phyloP scores from a whole-genome alignment of 2,113 vertebrate genomes.

The Centropristis striata region DNA sequence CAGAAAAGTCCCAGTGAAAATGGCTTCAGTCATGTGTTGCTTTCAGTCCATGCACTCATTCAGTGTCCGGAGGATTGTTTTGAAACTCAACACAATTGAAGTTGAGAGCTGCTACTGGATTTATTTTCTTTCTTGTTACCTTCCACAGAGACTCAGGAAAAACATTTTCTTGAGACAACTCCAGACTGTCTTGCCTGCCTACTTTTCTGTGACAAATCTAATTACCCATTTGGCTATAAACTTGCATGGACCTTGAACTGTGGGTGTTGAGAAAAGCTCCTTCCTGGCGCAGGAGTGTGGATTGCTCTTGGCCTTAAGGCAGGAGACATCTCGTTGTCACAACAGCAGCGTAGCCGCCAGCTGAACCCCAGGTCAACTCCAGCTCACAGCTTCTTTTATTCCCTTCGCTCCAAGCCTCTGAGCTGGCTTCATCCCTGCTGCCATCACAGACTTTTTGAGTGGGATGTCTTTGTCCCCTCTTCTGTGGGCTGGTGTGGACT shows the following conservation, averaged over 20 bases:
- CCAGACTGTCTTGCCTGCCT: neutral
- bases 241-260: constrained; percentile 19
- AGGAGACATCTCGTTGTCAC: constrained; percentile 46
- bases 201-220: constrained; percentile 9
- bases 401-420: constrained; percentile 11
- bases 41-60: too few species aligned
- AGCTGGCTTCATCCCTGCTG: constrained; percentile 27
- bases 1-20: too few species aligned
- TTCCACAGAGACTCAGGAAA: neutral
- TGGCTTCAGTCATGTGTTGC: too few species aligned
- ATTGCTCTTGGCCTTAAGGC: constrained; percentile 34
- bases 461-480: constrained; percentile 6
- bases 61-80: neutral
- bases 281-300: constrained; percentile 12
- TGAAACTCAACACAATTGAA: constrained; percentile 4
- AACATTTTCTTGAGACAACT: neutral
- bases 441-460: constrained; percentile 12
- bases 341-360: constrained; percentile 20
- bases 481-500: neutral
- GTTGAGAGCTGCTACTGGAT: neutral
- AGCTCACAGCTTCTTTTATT: constrained; percentile 23
- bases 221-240: constrained; percentile 40
- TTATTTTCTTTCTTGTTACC: neutral
- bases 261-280: constrained; percentile 12
- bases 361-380: constrained; percentile 43